Evolutionary conservation across 2,888 invertebrate species (phyloP).

Genomic region (Platycheirus albimanus): DNA sequence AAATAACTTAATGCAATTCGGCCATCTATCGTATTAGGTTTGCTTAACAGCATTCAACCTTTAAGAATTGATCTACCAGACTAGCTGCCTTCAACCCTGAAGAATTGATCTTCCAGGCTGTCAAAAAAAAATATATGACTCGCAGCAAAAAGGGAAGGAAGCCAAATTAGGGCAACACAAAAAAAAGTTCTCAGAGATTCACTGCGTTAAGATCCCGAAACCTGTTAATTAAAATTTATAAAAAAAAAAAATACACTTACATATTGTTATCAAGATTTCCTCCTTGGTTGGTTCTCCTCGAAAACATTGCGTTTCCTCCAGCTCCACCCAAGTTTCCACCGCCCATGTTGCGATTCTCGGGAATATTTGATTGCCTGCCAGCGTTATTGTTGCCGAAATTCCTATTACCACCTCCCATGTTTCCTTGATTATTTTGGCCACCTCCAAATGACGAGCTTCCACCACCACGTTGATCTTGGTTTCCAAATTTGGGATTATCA

Average conservation of each 20-base stretch:
- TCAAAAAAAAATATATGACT: too few relatives aligned
- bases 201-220: background rate
- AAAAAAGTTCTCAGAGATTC: background rate
- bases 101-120: too few relatives aligned
- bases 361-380: slow-evolving; percentile 21
- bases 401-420: slow-evolving; percentile 78
- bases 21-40: too few relatives aligned
- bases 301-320: slow-evolving; percentile 83
- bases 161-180: too few relatives aligned
- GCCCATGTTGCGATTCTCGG: slow-evolving; percentile 69
- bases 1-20: too few relatives aligned
- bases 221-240: too few relatives aligned
- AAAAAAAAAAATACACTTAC: slow-evolving; percentile 60
- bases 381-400: slow-evolving; percentile 73
- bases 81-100: too few relatives aligned
- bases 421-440: slow-evolving; percentile 32
- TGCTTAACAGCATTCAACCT: too few relatives aligned
- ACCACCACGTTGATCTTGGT: slow-evolving; percentile 20
- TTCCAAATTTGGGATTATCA: slow-evolving; percentile 55
- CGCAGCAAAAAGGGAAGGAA: too few relatives aligned
- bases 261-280: slow-evolving; percentile 55
- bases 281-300: slow-evolving; percentile 79
- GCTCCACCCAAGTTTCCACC: slow-evolving; percentile 79
- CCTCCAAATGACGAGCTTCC: slow-evolving; percentile 30
- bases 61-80: too few relatives aligned